Base-by-base conservation (phyloP, 2,113 vertebrate species). In the Gymnorhina tibicen region DNA sequence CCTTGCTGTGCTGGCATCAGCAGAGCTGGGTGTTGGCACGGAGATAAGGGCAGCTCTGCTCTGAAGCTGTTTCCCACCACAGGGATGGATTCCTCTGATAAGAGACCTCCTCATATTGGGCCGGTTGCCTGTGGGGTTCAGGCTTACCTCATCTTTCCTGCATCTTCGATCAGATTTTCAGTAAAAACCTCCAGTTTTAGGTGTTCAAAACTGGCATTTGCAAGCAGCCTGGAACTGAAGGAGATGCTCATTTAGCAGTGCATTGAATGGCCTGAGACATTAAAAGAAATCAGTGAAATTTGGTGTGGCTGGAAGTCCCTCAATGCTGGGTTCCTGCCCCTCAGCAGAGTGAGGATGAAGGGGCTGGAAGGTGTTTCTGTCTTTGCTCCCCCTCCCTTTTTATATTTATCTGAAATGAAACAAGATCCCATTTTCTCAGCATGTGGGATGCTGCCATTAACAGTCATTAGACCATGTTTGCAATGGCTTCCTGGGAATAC, bases 391-490 rank as follows among this genome's bases (percentile, higher is more conserved):
- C 5, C 9, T 78, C 27, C 12, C 4, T 74, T 78, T 64, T 39
- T 37, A 11, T 55, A 32, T 72, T 80, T 89, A 12, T 63, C 46
- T 67, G 39, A 23, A 52, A 33, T 16, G 49, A 77, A 85, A 42
- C 7, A 42, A 68, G 44, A 70, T 52, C 63, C 10, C 18, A 0
- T 53, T 86, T 78, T 67, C 35, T 62, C 20, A 50, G 60, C 30
- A 50, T 0, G 0, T 28, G 23, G 24, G n/a, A n/a, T 32, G 32
- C 23, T 72, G 16, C 6, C 1, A 5, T 19, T 47, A 59, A 41
- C 1, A 16, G 33, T 42, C 4, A 1, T n/a, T 35, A 33, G 12
- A 4, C 27, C 0, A 0, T 6, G 9, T 60, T 59, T 73, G 32
- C 66, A 50, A 3, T 33, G 49, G 13, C 37, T 70, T 39, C 41